Conservation (phyloP, 2,888 invertebrate species). For the Cylindroiulus punctatus region DNA sequence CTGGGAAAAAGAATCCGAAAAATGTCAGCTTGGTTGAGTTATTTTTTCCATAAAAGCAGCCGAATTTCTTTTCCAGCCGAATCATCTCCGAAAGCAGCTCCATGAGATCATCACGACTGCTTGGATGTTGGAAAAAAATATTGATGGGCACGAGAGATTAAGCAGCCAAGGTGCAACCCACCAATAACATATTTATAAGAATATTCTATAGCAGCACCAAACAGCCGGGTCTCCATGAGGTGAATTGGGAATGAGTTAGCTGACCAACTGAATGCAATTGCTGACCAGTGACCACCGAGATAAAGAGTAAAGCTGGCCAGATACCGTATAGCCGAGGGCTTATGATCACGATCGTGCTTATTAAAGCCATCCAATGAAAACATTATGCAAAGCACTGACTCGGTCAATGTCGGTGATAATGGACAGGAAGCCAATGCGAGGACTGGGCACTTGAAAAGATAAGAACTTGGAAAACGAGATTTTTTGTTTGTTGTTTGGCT, state of each 20-base stretch:
- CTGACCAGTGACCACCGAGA: constrained; percentile 1
- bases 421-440: background rate
- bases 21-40: constrained; percentile 1
- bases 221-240: background rate
- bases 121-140: background rate
- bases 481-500: background rate
- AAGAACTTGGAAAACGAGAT: background rate
- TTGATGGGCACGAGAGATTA: background rate
- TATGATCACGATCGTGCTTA: background rate
- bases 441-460: background rate
- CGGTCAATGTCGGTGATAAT: background rate
- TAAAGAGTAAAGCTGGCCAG: background rate
- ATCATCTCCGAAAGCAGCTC: background rate
- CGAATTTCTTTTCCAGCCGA: background rate
- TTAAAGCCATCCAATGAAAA: constrained; percentile 3
- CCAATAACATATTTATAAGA: background rate
- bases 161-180: background rate
- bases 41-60: background rate
- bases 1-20: background rate
- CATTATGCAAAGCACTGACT: background rate
- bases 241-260: background rate
- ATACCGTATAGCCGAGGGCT: background rate
- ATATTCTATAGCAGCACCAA: background rate
- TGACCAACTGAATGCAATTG: background rate
- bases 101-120: background rate